These are phyloP conservation scores for Liodrosophila aerea DNA, from an alignment of 2,888 invertebrate species.

Conservation along the genomic window DNA sequence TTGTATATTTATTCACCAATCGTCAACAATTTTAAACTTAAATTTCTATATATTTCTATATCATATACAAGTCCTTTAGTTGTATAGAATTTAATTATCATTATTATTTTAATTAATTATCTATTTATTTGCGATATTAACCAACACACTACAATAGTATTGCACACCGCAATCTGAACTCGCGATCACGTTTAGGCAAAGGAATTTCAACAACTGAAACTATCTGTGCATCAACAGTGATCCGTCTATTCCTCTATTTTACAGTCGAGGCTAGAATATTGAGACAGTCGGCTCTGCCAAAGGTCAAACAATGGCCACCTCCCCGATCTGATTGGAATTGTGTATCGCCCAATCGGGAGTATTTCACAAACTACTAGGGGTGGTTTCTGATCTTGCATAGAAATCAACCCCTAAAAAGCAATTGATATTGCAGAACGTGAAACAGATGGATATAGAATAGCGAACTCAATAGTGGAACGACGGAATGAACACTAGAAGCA, in stretches of 20 bases:
- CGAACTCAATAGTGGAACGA: too few relatives aligned
- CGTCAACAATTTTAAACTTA: too few relatives aligned
- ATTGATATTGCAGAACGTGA: neutral
- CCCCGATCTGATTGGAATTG: slow-evolving; percentile 66
- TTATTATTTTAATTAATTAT: too few relatives aligned
- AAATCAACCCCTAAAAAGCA: slow-evolving; percentile 46
- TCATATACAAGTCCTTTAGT: too few relatives aligned
- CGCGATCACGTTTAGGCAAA: slow-evolving; percentile 18
- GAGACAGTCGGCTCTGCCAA: slow-evolving; percentile 12
- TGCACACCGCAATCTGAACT: slow-evolving; percentile 8
- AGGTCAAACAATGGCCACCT: slow-evolving; percentile 58
- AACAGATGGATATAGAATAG: slow-evolving; percentile 4
- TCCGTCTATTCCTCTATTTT: neutral
- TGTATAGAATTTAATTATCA: too few relatives aligned
- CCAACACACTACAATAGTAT: too few relatives aligned
- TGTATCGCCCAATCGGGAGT: slow-evolving; percentile 39
- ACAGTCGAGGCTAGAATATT: slow-evolving; percentile 59
- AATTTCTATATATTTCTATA: too few relatives aligned
- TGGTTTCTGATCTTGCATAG: slow-evolving; percentile 46
- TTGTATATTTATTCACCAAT: too few relatives aligned
- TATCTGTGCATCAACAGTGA: neutral
- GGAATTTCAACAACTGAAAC: slow-evolving; percentile 47
- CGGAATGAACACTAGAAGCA: too few relatives aligned
- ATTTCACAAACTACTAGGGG: slow-evolving; percentile 29
- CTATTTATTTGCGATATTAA: too few relatives aligned